A percentile compares a stretch with the other conserved stretches of the same genome.
These are phyloP conservation scores for Drosophila yooni DNA, from an alignment of 2,888 invertebrate genomes.

Conservation along the genomic window DNA sequence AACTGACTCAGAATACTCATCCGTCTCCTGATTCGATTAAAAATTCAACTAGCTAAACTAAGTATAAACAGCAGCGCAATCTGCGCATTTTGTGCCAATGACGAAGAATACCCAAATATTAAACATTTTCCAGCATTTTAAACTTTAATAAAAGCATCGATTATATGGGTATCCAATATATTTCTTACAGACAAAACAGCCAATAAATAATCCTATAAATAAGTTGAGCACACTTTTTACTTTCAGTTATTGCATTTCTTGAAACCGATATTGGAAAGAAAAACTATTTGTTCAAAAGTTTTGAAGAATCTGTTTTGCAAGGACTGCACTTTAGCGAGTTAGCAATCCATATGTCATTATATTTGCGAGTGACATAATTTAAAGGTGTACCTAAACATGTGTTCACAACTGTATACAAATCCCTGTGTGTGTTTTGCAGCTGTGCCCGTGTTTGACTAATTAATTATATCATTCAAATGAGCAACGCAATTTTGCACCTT, in stretches of 20 bases:
- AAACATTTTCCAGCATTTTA: too few relatives aligned
- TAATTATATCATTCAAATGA: conserved; percentile 64
- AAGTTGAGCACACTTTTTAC: too few relatives aligned
- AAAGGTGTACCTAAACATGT: neutral
- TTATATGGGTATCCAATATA: too few relatives aligned
- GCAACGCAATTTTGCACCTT: conserved; percentile 50
- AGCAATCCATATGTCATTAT: neutral
- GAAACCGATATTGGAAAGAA: neutral
- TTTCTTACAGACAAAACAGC: too few relatives aligned
- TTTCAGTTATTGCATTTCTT: too few relatives aligned
- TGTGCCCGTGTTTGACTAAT: conserved; percentile 46
- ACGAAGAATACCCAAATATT: neutral
- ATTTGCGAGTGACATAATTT: neutral
- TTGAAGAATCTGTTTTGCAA: too few relatives aligned
- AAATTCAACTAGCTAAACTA: neutral
- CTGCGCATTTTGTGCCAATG: neutral
- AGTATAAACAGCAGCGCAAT: neutral
- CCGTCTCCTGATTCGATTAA: neutral
- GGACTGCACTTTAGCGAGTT: neutral
- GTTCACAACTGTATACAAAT: neutral
- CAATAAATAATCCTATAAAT: too few relatives aligned
- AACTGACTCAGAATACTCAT: neutral
- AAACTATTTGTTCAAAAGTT: neutral
- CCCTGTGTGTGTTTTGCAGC: conserved; percentile 8
- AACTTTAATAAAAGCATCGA: too few relatives aligned